Conservation (phyloP, 2,113 vertebrate genomes). For the Tupaia chinensis region DNA sequence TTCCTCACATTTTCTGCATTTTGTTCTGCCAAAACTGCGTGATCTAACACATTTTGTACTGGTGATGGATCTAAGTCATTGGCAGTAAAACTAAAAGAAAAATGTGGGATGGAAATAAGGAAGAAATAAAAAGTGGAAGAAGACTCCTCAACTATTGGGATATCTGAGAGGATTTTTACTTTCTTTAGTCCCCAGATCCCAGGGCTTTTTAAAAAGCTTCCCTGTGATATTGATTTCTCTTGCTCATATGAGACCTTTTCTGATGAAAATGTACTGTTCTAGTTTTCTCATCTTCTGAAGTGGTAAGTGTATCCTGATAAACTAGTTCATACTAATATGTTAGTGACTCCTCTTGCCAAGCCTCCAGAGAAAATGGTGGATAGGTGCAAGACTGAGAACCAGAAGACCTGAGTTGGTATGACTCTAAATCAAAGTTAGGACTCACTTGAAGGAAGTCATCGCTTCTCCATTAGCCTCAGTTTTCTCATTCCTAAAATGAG, state of each 20-base stretch:
- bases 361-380: neutral
- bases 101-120: neutral
- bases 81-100: neutral
- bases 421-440: neutral
- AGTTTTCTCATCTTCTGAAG: neutral
- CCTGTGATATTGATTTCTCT: neutral
- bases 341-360: neutral
- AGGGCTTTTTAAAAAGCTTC: neutral
- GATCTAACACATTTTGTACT: neutral
- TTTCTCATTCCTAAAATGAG: constrained; percentile 10
- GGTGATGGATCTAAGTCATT: neutral
- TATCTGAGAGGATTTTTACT: neutral
- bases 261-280: neutral
- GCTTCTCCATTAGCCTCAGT: neutral
- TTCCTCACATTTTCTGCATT: neutral
- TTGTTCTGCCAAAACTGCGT: neutral
- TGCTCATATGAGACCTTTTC: neutral
- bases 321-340: neutral
- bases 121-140: neutral
- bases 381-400: neutral
- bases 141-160: neutral
- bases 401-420: neutral
- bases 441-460: neutral
- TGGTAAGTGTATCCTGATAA: neutral
- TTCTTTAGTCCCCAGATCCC: neutral